A percentile compares a stretch with the other conserved stretches of the same genome.
phyloP scores from a whole-genome alignment of 2,888 invertebrate genomes.

The Oscheius sp. region DNA sequence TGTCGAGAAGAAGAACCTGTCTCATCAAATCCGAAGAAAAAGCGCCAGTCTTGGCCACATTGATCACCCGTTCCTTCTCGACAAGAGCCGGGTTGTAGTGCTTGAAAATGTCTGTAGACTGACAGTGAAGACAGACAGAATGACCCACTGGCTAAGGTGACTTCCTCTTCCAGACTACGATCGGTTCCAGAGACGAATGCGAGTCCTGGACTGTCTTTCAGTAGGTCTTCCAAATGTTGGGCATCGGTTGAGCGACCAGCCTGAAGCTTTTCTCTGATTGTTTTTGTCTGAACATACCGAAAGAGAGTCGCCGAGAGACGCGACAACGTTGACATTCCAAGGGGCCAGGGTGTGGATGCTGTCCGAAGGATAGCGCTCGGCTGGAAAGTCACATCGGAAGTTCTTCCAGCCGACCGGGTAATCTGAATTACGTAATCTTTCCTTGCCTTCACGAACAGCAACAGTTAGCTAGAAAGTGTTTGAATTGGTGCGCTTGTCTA shows the following conservation, averaged over 20 bases:
- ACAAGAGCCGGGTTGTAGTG: slow-evolving; percentile 39
- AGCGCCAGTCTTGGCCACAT: slow-evolving; percentile 22
- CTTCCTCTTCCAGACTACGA: slow-evolving; percentile 36
- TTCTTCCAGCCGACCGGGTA: slow-evolving; percentile 34
- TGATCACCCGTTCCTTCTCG: slow-evolving; percentile 35
- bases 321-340: slow-evolving; percentile 43
- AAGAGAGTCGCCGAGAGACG: slow-evolving; percentile 48
- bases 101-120: slow-evolving; percentile 44
- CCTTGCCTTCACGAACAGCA: too few species aligned
- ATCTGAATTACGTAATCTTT: background rate
- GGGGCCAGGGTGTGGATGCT: slow-evolving; percentile 46
- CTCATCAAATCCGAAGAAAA: slow-evolving; percentile 22
- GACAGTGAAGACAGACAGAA: background rate
- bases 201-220: slow-evolving; percentile 39
- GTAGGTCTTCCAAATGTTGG: slow-evolving; percentile 33
- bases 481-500: too few species aligned
- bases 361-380: background rate
- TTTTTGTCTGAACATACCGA: slow-evolving; percentile 31
- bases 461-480: too few species aligned
- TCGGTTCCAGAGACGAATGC: slow-evolving; percentile 47
- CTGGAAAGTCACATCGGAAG: slow-evolving; percentile 23
- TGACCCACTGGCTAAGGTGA: slow-evolving; percentile 44
- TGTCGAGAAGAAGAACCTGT: slow-evolving; percentile 7
- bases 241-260: slow-evolving; percentile 44
- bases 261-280: background rate